Percentiles rank a stretch among this genome's conserved stretches.
These are phyloP conservation scores for Ceratina australensis DNA, from an alignment of 1,140 invertebrate genomes.

Conservation along the genomic window DNA sequence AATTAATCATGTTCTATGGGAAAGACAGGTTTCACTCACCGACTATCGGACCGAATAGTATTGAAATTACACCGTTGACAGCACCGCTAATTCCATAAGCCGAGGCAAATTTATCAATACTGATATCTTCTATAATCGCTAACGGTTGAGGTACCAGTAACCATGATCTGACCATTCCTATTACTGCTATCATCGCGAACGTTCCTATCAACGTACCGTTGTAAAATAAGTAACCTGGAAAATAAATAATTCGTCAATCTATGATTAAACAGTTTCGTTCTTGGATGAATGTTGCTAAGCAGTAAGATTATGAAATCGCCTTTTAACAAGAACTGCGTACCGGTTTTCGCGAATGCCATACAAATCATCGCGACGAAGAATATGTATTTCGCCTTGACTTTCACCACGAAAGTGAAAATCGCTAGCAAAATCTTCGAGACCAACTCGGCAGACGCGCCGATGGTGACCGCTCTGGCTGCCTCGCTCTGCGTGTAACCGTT, in stretches of 20 bases:
- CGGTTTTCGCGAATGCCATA: constrained; percentile 71
- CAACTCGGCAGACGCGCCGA: constrained; percentile 70
- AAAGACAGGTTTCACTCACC: constrained; percentile 68
- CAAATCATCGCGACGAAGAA: constrained; percentile 74
- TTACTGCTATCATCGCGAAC: constrained; percentile 67
- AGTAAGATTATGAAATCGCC: too few species aligned
- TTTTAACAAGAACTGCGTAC: constrained; percentile 60
- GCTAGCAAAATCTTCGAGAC: constrained; percentile 70
- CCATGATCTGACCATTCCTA: constrained; percentile 73
- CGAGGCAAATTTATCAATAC: constrained; percentile 75
- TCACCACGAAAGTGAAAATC: constrained; percentile 69
- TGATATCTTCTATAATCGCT: constrained; percentile 75
- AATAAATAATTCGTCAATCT: too few species aligned
- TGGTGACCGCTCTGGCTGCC: constrained; percentile 69
- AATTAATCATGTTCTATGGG: background rate
- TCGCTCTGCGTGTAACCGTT: constrained; percentile 68
- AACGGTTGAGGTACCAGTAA: constrained; percentile 72
- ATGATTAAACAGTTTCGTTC: too few species aligned
- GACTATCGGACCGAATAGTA: constrained; percentile 74
- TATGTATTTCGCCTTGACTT: constrained; percentile 69
- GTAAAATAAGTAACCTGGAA: constrained; percentile 70
- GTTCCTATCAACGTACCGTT: constrained; percentile 68
- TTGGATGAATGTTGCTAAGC: too few species aligned
- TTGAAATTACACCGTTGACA: constrained; percentile 72
- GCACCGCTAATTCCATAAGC: constrained; percentile 76